Evolutionary conservation across 2,113 vertebrate genomes (phyloP), one percentile per base, ranked within the genome.

Genomic region (Sturnira hondurensis): DNA sequence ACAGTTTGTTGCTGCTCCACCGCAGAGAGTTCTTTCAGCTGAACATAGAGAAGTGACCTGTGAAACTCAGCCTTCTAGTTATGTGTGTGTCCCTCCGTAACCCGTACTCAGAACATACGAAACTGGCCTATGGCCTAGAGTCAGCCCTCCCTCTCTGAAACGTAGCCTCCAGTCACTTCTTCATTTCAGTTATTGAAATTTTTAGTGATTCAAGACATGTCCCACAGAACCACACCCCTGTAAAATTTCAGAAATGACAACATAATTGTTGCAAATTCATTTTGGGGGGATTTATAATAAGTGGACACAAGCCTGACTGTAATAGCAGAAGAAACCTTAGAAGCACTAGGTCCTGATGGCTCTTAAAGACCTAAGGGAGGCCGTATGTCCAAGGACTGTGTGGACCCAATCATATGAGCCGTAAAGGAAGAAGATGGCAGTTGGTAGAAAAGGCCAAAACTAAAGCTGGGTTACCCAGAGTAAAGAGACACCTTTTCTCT

Each of bases 241-340:
- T 81, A 61, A 81, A 58, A 41, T 83, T 70, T 65, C 15, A 81
- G 38, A 67, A 68, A 50, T 95, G 80, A 73, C 3, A 74, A 17
- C 28, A 6, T 11, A 24, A 33, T 28, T 45, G 3, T n/a, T 56
- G 50, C 47, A 31, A 50, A 43, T 68, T 74, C 50, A 58, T 83
- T 83, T 86, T 68, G 33, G 76, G 13, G 16, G 6, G 20, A 41
- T 52, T 61, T 81, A 12, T 19, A 73, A 56, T n/a, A 38, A 63
- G 31, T 47, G 24, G 9, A 26, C 17, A 63, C 7, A 63, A 86
- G 28, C 26, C 70, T 61, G 47, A 33, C 16, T 50, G 5, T 36
- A 54, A 0, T 12, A 33, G 61, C 6, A 65, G 33, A 67, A 54
- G 50, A 2, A 24, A 4, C 33, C 22, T 0, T 16, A 56, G n/a